Evolutionary conservation across 2,113 vertebrate genomes (phyloP).

Genomic region (Gnathonemus longibarbis): DNA sequence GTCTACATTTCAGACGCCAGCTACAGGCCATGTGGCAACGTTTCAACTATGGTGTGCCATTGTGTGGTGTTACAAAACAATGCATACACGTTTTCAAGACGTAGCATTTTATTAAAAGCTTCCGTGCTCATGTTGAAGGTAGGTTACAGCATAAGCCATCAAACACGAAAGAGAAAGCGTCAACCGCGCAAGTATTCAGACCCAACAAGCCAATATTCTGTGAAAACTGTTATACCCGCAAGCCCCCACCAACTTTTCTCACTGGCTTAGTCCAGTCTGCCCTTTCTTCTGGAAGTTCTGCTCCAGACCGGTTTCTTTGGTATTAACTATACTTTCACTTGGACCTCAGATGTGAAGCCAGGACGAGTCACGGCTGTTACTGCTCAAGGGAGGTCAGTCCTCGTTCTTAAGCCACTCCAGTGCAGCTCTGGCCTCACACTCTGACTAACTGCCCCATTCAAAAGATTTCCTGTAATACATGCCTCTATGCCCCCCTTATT

Average conservation of each 20-base stretch:
- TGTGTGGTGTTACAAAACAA: not conserved
- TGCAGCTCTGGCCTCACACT: not conserved
- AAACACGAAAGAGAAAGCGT: not conserved
- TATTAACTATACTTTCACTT: not conserved
- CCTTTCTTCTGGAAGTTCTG: not conserved
- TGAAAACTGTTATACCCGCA: not conserved
- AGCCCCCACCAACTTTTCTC: not conserved
- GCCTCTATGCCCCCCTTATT: not conserved
- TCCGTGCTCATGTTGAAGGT: not conserved
- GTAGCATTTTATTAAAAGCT: not conserved
- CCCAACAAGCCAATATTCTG: not conserved
- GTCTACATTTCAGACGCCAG: not conserved
- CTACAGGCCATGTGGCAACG: not conserved
- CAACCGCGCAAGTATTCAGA: not conserved
- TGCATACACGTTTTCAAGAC: constrained; percentile 1
- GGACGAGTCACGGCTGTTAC: not conserved
- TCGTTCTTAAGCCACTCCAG: not conserved
- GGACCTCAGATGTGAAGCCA: not conserved
- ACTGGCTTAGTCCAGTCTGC: not conserved
- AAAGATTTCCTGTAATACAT: not conserved
- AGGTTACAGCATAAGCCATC: not conserved
- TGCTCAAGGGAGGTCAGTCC: not conserved
- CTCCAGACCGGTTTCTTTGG: not conserved
- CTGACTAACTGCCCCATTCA: not conserved
- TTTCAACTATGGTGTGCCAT: not conserved